A percentile compares a stretch with the other conserved stretches of the same genome.
Conservation (phyloP, 2,888 invertebrate species). For the Dione juno region DNA sequence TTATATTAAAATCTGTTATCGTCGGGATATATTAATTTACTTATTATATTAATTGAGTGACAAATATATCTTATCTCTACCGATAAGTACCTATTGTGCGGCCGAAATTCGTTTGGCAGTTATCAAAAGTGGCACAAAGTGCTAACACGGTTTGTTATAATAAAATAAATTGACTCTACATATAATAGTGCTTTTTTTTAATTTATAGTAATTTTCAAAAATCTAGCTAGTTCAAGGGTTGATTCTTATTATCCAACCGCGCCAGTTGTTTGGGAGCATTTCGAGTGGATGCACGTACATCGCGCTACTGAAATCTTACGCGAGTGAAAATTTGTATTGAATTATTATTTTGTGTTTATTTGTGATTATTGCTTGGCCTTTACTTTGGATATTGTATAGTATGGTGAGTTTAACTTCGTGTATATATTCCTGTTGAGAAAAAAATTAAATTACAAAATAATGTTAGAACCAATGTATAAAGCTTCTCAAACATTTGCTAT, state of each 20-base stretch:
- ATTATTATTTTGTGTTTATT: slow-evolving; percentile 2
- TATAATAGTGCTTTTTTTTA: not conserved
- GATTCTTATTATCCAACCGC: not conserved
- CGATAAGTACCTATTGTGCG: slow-evolving; percentile 42
- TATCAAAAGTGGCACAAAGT: slow-evolving; percentile 7
- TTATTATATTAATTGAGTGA: slow-evolving; percentile 69
- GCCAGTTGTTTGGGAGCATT: not conserved
- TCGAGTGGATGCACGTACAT: not conserved
- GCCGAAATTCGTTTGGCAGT: slow-evolving; percentile 35
- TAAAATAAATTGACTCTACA: not conserved
- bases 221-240: not conserved
- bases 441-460: not conserved
- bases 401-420: not conserved
- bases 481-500: too few species aligned
- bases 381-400: not conserved
- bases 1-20: slow-evolving; percentile 67
- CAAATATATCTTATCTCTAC: slow-evolving; percentile 59
- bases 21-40: slow-evolving; percentile 64
- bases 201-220: not conserved
- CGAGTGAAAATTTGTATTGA: slow-evolving; percentile 8
- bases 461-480: too few species aligned
- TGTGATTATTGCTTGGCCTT: not conserved
- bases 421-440: not conserved
- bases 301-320: not conserved
- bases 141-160: slow-evolving; percentile 6